Percentiles rank a stretch among this genome's conserved stretches.
Conservation (phyloP, 2,888 invertebrate genomes). For the Syrphus vitripennis region DNA sequence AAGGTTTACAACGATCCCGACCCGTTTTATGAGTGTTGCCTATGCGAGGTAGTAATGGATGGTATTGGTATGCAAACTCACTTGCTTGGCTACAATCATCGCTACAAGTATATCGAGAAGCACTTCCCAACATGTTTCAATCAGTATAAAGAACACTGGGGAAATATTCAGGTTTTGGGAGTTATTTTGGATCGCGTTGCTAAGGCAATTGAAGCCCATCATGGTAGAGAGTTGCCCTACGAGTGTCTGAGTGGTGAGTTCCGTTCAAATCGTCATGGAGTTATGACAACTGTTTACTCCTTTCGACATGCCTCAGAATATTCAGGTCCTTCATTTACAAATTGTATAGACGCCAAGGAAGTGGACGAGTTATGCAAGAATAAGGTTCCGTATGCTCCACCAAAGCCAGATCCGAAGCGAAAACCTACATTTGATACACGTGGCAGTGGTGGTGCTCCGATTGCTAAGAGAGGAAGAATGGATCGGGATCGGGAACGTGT, state of each 20-base stretch:
- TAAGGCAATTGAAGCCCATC: constrained; percentile 88
- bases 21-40: constrained; percentile 87
- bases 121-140: constrained; percentile 83
- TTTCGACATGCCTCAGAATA: constrained; percentile 86
- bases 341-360: constrained; percentile 81
- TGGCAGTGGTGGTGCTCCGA: constrained; percentile 17
- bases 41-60: constrained; percentile 89
- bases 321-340: constrained; percentile 83
- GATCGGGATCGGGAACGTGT: constrained; percentile 4
- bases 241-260: constrained; percentile 86
- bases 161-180: constrained; percentile 82
- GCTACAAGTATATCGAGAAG: constrained; percentile 86
- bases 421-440: constrained; percentile 71
- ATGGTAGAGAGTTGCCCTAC: constrained; percentile 87
- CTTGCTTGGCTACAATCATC: constrained; percentile 89
- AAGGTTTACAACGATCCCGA: constrained; percentile 85
- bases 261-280: constrained; percentile 84
- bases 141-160: constrained; percentile 84
- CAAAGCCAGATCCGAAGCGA: constrained; percentile 58
- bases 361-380: constrained; percentile 76
- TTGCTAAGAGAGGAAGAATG: constrained; percentile 7
- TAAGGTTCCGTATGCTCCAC: constrained; percentile 62
- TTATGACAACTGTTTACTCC: constrained; percentile 85
- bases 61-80: constrained; percentile 90
- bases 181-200: constrained; percentile 83